These are phyloP conservation scores for Synanthedon myopaeformis DNA, from an alignment of 2,888 invertebrate genomes.

Conservation along the genomic window DNA sequence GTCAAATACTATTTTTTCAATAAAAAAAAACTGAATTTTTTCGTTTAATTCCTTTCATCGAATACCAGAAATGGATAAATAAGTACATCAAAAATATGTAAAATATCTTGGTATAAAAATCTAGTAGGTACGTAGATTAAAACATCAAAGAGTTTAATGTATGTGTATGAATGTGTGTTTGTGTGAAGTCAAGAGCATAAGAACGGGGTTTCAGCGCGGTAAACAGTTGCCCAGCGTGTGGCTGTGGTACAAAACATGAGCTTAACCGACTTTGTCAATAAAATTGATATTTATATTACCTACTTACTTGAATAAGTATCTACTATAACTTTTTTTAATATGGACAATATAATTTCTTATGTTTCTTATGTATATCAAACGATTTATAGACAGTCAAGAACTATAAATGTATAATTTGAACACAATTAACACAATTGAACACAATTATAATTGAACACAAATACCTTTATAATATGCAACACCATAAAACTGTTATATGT, in stretches of 20 bases:
- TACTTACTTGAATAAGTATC: too few relatives aligned
- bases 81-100: slow-evolving; percentile 13
- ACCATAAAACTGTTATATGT: background rate
- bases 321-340: too few relatives aligned
- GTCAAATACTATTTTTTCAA: background rate
- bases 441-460: too few relatives aligned
- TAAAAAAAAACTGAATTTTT: background rate
- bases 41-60: background rate
- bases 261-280: slow-evolving; percentile 6
- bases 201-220: slow-evolving; percentile 45
- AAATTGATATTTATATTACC: background rate
- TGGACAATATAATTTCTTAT: too few relatives aligned
- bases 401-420: background rate
- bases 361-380: too few relatives aligned
- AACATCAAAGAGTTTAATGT: slow-evolving; percentile 44
- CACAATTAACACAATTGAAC: background rate
- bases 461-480: too few relatives aligned
- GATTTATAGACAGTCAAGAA: background rate
- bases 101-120: too few relatives aligned
- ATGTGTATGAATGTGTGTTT: slow-evolving; percentile 26
- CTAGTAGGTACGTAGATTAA: background rate
- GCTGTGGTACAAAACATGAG: slow-evolving; percentile 18
- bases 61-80: too few relatives aligned
- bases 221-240: slow-evolving; percentile 44
- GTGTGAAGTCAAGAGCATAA: slow-evolving; percentile 17